phyloP scores from a whole-genome alignment of 2,797 vertebrate species.

The Pteropus rufus region DNA sequence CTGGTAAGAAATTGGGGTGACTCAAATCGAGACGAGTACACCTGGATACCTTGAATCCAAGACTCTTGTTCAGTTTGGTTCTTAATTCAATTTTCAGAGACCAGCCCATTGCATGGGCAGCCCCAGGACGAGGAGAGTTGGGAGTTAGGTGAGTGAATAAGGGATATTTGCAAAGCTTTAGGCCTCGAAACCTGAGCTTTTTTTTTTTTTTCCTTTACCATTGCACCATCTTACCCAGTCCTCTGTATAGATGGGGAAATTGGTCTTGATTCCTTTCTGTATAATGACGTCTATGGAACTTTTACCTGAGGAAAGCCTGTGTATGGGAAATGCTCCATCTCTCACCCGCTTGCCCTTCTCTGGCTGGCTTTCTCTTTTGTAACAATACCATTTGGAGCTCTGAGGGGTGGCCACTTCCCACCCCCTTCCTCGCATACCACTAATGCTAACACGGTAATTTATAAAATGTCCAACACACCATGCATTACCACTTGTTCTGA shows the following conservation, averaged over 20 bases:
- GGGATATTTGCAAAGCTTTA: slow-evolving; percentile 66
- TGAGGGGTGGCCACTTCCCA: slow-evolving; percentile 73
- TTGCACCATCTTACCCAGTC: slow-evolving; percentile 72
- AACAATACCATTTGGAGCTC: slow-evolving; percentile 77
- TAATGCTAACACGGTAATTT: slow-evolving; percentile 91
- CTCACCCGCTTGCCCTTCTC: slow-evolving; percentile 67
- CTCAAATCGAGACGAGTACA: slow-evolving; percentile 72
- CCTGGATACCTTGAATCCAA: slow-evolving; percentile 70
- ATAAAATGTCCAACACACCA: slow-evolving; percentile 91
- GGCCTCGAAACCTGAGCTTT: slow-evolving; percentile 75
- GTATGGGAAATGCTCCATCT: slow-evolving; percentile 72
- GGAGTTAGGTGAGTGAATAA: not conserved
- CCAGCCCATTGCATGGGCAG: slow-evolving; percentile 73
- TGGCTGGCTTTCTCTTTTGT: slow-evolving; percentile 67
- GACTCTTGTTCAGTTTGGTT: slow-evolving; percentile 66
- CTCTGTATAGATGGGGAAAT: slow-evolving; percentile 78
- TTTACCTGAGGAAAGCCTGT: slow-evolving; percentile 77
- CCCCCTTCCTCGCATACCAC: slow-evolving; percentile 93
- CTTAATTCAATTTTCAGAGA: slow-evolving; percentile 67
- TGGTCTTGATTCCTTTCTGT: slow-evolving; percentile 78
- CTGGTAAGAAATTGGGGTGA: slow-evolving; percentile 79
- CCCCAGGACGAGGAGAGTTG: slow-evolving; percentile 41
- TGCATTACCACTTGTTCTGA: slow-evolving; percentile 91
- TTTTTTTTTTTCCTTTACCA: not conserved
- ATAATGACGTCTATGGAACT: slow-evolving; percentile 77